phyloP scores from a whole-genome alignment of 2,113 vertebrate species.

The Cephalopterus ornatus region DNA sequence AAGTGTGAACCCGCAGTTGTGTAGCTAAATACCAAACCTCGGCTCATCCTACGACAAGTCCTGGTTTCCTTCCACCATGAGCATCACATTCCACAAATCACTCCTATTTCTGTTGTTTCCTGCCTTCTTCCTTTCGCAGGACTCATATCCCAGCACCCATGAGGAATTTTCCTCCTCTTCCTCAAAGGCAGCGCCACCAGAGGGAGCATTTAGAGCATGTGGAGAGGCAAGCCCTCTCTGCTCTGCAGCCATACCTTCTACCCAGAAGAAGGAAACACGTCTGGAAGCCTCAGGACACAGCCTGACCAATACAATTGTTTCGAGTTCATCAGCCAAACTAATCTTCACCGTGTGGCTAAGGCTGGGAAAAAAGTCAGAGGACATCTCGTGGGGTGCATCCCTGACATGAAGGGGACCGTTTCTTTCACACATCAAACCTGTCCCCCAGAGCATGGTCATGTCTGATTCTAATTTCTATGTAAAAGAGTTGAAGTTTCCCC shows the following conservation, averaged over 20 bases:
- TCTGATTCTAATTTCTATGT: neutral
- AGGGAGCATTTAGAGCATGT: neutral
- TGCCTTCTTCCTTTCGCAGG: neutral
- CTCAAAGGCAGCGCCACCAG: neutral
- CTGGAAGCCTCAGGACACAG: neutral
- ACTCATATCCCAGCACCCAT: rapidly evolving
- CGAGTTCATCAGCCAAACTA: neutral
- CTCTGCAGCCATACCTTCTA: neutral
- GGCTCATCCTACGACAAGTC: neutral
- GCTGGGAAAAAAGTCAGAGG: neutral
- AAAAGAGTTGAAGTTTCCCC: neutral
- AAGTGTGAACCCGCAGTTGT: neutral
- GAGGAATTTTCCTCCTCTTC: neutral
- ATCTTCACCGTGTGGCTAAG: neutral
- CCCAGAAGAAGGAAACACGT: neutral
- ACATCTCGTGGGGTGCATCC: neutral
- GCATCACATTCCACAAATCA: neutral
- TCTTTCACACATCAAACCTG: neutral
- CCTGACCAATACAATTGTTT: neutral
- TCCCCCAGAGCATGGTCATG: neutral
- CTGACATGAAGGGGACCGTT: rapidly evolving
- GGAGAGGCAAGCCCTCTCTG: neutral
- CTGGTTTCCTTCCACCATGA: neutral
- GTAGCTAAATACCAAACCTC: neutral
- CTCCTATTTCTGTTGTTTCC: neutral